These are phyloP conservation scores for Erethizon dorsatum DNA, from an alignment of 2,797 vertebrate genomes.

Conservation along the genomic window DNA sequence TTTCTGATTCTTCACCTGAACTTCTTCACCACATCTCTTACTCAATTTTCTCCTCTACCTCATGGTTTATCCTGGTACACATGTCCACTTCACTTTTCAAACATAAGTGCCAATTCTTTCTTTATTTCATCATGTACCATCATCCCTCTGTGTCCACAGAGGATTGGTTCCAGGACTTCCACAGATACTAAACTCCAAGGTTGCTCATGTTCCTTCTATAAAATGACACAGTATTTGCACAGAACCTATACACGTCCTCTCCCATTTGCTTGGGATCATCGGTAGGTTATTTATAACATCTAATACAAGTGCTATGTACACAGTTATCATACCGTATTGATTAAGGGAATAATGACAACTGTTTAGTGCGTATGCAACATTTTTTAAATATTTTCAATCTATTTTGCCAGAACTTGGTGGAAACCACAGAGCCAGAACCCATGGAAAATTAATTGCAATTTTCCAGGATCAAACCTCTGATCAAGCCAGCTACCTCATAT, in stretches of 20 bases:
- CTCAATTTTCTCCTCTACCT: not conserved
- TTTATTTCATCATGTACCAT: not conserved
- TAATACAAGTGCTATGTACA: not conserved
- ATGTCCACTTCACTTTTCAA: not conserved
- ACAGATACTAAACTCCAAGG: not conserved
- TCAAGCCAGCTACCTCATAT: not conserved
- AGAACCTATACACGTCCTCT: not conserved
- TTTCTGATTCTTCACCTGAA: not conserved
- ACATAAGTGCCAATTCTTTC: not conserved
- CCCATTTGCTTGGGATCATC: not conserved
- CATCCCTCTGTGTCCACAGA: not conserved
- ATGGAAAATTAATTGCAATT: not conserved
- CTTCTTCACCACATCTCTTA: not conserved
- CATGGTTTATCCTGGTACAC: not conserved
- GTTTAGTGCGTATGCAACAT: not conserved
- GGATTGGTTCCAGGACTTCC: not conserved
- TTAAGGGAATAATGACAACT: not conserved
- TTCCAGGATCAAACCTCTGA: constrained; percentile 3
- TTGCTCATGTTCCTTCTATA: not conserved
- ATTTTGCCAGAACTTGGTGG: not conserved
- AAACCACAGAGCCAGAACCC: not conserved
- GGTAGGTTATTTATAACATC: not conserved
- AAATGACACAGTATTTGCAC: not conserved
- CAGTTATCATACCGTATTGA: not conserved
- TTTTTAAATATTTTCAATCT: not conserved